Percentiles rank a stretch among this genome's conserved stretches.
Evolutionary conservation across 2,113 vertebrate species (phyloP).

Genomic region (Rhinopithecus roxellana): DNA sequence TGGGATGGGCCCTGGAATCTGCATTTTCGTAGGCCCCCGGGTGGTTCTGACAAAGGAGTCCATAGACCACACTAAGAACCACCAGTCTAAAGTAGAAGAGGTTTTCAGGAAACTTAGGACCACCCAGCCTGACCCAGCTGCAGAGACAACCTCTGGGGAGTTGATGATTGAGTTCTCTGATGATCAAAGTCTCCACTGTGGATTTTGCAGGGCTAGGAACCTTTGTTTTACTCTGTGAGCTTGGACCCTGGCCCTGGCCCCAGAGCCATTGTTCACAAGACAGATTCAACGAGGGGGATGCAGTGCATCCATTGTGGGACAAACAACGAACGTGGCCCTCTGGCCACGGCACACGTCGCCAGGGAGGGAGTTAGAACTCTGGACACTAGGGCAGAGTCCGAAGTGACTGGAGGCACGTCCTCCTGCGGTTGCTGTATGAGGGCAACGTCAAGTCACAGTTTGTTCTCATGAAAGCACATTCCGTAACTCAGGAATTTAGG

Average conservation of each 20-base stretch:
- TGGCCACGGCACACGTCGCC: accelerated
- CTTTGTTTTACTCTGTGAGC: conserved; percentile 20
- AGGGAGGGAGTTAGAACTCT: neutral
- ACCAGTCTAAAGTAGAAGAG: neutral
- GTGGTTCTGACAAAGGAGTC: neutral
- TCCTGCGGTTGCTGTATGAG: neutral
- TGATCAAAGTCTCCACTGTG: neutral
- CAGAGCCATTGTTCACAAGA: neutral
- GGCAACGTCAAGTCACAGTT: accelerated
- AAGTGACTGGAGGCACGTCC: neutral
- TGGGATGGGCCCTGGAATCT: neutral
- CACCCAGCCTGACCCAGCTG: neutral
- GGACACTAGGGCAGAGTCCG: neutral
- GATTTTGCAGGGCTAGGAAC: neutral
- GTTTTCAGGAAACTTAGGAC: neutral
- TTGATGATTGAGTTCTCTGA: neutral
- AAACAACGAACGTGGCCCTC: neutral
- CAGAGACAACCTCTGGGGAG: neutral
- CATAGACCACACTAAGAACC: neutral
- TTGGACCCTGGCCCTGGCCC: neutral
- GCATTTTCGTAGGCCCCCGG: neutral
- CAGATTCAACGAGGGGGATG: neutral
- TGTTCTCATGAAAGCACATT: neutral
- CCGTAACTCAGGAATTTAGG: neutral
- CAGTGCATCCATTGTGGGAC: neutral